Base-by-base conservation (phyloP, 2,797 vertebrate genomes). In the Tauraco hartlaubi region DNA sequence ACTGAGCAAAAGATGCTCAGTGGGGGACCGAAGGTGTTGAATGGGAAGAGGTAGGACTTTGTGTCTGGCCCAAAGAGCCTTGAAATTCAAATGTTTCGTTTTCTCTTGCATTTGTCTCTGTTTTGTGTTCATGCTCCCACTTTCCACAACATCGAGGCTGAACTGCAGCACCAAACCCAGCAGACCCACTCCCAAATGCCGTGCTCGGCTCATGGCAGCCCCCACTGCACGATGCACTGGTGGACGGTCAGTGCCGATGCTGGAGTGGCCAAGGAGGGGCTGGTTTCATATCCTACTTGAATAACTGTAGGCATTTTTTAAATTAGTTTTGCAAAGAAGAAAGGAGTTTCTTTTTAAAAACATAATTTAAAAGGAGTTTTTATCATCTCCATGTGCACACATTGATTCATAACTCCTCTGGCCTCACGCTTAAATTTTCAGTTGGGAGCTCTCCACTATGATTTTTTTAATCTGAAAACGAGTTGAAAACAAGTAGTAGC, bases 361-460 rank as follows among this genome's bases (percentile, higher is more conserved):
- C 9, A 5, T 2, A 26, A 25, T 22, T 11, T 1, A 26, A 41
- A 52, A 4, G 1, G 1, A 1, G 0, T 0, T 19, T 72, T 73
- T 35, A 59, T 44, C 21, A 52, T 16, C 17, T 79, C 17, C 16
- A 19, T 5, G 22, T 4, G 8, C 19, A 39, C 2, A 16, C 12
- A n/a, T 8, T 10, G 31, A n/a, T 43, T n/a, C 4, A 67, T 58
- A 92, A 76, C 10, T 55, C 33, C 35, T 76, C 29, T 31, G 15
- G 23, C 16, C 8, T 85, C 39, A 75, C 0, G 0, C 22, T 46
- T 49, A 23, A 5, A 18, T 44, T 81, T 85, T 66, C 49, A 28
- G 15, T 44, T 46, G 44, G 43, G 73, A 78, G 61, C 3, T 46
- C 39, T n/a, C 9, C 28, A 2, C 18, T 12, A 2, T 12, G 5